A percentile compares a stretch with the other conserved stretches of the same genome.
These are phyloP conservation scores for Chrysina gloriosa DNA, from an alignment of 2,888 invertebrate species.

Conservation along the genomic window DNA sequence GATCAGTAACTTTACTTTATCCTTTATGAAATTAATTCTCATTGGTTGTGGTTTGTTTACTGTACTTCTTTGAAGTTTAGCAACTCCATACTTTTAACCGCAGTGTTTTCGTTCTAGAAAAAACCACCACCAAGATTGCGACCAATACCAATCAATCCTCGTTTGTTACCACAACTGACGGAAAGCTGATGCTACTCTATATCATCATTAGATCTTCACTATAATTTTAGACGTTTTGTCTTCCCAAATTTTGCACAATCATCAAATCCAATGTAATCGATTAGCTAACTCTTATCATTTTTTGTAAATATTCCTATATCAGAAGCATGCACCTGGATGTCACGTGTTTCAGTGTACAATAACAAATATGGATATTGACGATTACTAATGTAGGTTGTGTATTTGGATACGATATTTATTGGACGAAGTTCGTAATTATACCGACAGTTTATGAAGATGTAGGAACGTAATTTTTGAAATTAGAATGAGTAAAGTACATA, in stretches of 20 bases:
- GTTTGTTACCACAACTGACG: conserved; percentile 72
- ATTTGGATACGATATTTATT: conserved; percentile 16
- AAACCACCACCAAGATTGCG: conserved; percentile 82
- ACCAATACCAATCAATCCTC: conserved; percentile 82
- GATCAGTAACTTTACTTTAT: no score
- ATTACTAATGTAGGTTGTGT: conserved; percentile 21
- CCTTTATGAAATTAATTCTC: no score
- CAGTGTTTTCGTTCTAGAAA: conserved; percentile 76
- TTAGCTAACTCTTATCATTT: conserved; percentile 40
- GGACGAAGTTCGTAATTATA: conserved; percentile 6
- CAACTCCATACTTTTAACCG: no score
- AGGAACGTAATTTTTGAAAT: conserved; percentile 4
- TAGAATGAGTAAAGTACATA: conserved; percentile 1
- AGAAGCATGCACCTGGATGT: conserved; percentile 29
- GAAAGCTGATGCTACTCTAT: conserved; percentile 68
- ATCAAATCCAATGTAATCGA: conserved; percentile 41
- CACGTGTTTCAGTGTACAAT: conserved; percentile 38
- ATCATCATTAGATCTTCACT: conserved; percentile 48
- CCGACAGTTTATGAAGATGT: background rate
- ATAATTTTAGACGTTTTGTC: conserved; percentile 53
- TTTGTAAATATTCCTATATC: conserved; percentile 35
- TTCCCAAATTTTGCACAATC: conserved; percentile 56
- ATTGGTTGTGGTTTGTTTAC: no score
- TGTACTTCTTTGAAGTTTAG: no score
- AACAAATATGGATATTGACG: conserved; percentile 23